Percentiles rank a stretch among this genome's conserved stretches.
phyloP scores from a whole-genome alignment of 2,113 vertebrate species.

The Heptranchias perlo region DNA sequence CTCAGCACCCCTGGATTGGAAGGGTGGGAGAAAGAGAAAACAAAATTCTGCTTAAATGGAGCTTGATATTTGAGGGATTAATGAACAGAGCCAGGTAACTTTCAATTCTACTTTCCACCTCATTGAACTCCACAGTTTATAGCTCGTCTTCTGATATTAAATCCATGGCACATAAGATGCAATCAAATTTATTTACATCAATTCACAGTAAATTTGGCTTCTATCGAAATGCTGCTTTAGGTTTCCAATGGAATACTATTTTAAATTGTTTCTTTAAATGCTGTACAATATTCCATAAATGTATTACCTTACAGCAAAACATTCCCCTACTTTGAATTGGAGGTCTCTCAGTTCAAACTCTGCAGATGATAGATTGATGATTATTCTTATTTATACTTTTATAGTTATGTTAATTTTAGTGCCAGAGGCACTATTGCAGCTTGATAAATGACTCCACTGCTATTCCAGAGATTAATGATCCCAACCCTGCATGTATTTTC shows the following conservation, averaged over 20 bases:
- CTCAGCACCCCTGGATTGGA: no score
- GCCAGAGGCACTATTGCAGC: neutral
- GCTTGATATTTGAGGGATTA: no score
- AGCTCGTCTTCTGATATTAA: neutral
- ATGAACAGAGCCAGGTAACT: neutral
- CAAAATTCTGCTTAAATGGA: no score
- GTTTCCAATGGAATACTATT: neutral
- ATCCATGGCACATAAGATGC: neutral
- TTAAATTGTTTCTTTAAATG: neutral
- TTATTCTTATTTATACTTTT: neutral
- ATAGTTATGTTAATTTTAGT: neutral
- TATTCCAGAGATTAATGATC: neutral
- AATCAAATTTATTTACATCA: neutral
- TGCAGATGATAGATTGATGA: conserved; percentile 9
- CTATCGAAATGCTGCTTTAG: neutral
- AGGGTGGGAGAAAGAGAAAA: no score
- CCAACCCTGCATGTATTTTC: neutral
- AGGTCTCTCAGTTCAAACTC: neutral
- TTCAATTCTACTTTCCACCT: neutral
- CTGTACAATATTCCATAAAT: neutral
- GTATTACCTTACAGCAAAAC: neutral
- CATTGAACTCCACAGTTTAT: neutral
- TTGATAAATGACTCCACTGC: neutral
- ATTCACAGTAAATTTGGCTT: neutral
- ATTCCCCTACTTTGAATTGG: no score